These are phyloP conservation scores for Electrona antarctica DNA, from an alignment of 2,113 vertebrate genomes.

Conservation along the genomic window DNA sequence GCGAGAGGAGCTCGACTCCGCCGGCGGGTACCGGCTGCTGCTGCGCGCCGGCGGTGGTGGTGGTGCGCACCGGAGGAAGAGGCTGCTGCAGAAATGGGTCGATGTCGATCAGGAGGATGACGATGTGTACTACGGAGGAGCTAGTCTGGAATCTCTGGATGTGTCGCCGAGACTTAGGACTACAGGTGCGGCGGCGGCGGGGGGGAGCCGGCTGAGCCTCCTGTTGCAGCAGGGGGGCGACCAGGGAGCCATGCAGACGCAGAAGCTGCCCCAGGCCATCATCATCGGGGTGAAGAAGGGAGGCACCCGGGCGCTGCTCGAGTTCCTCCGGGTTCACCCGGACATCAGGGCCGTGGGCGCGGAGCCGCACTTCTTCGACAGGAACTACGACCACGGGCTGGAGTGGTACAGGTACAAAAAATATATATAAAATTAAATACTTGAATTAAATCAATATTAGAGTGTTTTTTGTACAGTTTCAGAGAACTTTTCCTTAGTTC, in stretches of 20 bases:
- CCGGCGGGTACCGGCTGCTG: conserved; percentile 21
- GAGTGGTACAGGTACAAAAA: conserved; percentile 90
- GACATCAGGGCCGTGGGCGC: conserved; percentile 92
- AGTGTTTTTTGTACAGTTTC: no score
- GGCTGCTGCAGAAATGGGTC: conserved; percentile 67
- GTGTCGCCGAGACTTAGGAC: no score
- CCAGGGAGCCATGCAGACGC: conserved; percentile 68
- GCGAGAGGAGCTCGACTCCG: conserved; percentile 40
- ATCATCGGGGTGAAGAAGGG: conserved; percentile 95
- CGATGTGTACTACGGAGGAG: no score
- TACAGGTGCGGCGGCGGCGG: not conserved
- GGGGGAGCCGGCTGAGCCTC: conserved; percentile 28
- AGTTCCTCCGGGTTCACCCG: conserved; percentile 92
- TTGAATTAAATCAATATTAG: no score
- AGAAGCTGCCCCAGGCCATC: conserved; percentile 89
- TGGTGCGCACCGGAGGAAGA: conserved; percentile 60
- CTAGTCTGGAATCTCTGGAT: no score
- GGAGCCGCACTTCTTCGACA: conserved; percentile 96
- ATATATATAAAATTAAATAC: no score
- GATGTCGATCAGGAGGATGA: conserved; percentile 12
- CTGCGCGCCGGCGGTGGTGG: no score
- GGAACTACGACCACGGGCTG: conserved; percentile 90
- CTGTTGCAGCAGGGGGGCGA: conserved; percentile 67
- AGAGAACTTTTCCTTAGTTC: no score
- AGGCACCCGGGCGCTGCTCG: conserved; percentile 91